These are phyloP conservation scores for Gisinianus flammeolus DNA, from an alignment of 2,888 invertebrate genomes.

Conservation along the genomic window DNA sequence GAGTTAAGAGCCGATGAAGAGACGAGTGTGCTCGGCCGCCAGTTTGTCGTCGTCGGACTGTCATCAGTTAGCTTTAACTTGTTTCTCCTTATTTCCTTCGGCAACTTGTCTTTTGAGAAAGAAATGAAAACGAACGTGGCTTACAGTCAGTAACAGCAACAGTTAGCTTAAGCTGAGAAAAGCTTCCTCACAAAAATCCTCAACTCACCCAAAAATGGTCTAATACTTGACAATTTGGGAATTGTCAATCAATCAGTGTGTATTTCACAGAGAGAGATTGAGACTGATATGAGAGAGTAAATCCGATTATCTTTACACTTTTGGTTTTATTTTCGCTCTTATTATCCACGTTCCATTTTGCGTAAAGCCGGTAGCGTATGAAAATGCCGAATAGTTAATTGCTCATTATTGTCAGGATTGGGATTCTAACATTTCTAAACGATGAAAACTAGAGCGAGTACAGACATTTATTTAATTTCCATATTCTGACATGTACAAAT, in stretches of 20 bases:
- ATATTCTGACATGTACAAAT: too few species aligned
- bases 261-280: not conserved
- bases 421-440: too few species aligned
- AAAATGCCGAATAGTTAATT: too few species aligned
- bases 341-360: too few species aligned
- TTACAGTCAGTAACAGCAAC: too few species aligned
- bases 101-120: not conserved
- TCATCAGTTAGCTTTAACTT: slow-evolving; percentile 15
- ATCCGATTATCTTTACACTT: slow-evolving; percentile 25
- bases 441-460: too few species aligned
- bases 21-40: not conserved
- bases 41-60: not conserved
- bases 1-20: not conserved
- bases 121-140: not conserved
- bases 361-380: too few species aligned
- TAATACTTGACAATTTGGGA: not conserved
- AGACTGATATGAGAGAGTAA: not conserved
- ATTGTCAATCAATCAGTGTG: slow-evolving; percentile 8
- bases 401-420: too few species aligned
- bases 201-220: not conserved
- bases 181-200: not conserved
- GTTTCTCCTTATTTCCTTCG: not conserved
- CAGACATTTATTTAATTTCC: too few species aligned
- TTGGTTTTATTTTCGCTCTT: too few species aligned
- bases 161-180: too few species aligned